Conservation (phyloP, 2,113 vertebrate species). For the Rhegmatorhina hoffmannsi region DNA sequence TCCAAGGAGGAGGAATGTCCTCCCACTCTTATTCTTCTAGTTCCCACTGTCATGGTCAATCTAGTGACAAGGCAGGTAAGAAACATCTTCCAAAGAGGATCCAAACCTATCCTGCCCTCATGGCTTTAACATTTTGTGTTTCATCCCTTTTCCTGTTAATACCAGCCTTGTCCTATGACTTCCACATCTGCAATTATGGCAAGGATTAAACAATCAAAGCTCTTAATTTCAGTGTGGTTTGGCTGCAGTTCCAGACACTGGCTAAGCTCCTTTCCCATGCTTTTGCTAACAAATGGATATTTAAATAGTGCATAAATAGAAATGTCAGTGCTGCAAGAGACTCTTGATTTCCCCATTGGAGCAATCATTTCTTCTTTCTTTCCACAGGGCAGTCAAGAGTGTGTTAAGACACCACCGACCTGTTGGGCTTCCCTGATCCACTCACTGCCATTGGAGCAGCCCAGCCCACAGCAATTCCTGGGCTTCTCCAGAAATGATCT, state of each 20-base stretch:
- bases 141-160: not conserved
- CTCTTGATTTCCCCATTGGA: not conserved
- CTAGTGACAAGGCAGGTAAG: constrained; percentile 28
- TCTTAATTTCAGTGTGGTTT: not conserved
- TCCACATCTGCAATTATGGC: not conserved
- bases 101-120: not conserved
- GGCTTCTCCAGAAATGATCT: not conserved
- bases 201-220: not conserved
- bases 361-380: not conserved
- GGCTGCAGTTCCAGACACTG: not conserved
- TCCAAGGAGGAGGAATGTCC: constrained; percentile 20
- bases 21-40: constrained; percentile 32
- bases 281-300: not conserved
- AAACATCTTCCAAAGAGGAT: not conserved
- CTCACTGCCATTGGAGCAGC: not conserved
- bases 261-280: not conserved
- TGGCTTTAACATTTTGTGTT: not conserved
- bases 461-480: accelerated
- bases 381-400: constrained; percentile 41
- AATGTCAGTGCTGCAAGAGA: not conserved
- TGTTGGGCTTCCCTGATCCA: accelerated
- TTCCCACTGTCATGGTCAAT: constrained; percentile 22
- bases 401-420: not conserved
- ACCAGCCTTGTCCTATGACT: not conserved
- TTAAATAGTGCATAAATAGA: not conserved